Evolutionary conservation across 2,888 invertebrate species (phyloP).

Genomic region (Tolmerus cingulatus): DNA sequence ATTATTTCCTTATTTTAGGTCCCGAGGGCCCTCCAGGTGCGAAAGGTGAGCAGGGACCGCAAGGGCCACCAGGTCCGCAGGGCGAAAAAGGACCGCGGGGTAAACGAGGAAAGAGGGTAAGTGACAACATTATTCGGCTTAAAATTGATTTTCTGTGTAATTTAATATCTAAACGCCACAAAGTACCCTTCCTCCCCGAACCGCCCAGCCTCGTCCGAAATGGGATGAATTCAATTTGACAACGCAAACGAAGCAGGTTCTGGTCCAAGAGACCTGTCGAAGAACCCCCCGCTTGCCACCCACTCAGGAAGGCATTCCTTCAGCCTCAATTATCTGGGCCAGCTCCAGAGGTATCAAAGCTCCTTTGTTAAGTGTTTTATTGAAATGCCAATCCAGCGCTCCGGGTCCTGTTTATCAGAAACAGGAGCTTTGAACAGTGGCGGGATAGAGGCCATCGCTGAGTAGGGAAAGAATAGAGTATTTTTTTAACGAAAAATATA

Average conservation of each 20-base stretch:
- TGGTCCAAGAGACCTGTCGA: not conserved
- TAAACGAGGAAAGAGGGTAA: slow-evolving; percentile 93
- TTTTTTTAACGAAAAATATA: not conserved
- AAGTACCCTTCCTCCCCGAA: not conserved
- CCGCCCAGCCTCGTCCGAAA: not conserved
- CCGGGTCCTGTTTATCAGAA: not conserved
- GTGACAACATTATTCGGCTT: not conserved
- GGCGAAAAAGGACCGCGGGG: slow-evolving; percentile 92
- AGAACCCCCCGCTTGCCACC: not conserved
- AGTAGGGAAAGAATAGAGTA: not conserved
- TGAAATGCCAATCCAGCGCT: not conserved
- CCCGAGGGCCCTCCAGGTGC: slow-evolving; percentile 60
- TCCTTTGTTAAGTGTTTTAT: slow-evolving; percentile 5
- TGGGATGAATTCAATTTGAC: not conserved
- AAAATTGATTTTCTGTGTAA: not conserved
- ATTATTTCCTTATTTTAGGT: slow-evolving; percentile 53
- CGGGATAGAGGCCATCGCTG: not conserved
- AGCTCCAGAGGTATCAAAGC: not conserved
- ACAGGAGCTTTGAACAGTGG: not conserved
- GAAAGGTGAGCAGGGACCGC: slow-evolving; percentile 69
- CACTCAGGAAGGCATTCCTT: not conserved
- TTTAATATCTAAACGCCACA: not conserved
- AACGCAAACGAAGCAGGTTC: not conserved
- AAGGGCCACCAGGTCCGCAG: slow-evolving; percentile 75
- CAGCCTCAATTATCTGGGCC: not conserved